These are phyloP conservation scores for Salvelinus alpinus DNA, from an alignment of 2,113 vertebrate genomes.

Conservation along the genomic window DNA sequence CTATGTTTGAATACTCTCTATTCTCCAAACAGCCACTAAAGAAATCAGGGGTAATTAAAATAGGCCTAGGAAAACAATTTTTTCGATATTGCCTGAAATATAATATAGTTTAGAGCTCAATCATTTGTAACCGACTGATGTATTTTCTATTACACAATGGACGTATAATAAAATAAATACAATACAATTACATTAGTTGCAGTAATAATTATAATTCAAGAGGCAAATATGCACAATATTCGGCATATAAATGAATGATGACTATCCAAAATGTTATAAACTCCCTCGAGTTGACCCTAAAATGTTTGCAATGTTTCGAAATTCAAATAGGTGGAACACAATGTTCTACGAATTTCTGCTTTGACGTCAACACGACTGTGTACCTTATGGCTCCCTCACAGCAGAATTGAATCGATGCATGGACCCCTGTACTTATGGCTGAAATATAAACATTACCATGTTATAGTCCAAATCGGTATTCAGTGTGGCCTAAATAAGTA, in stretches of 20 bases:
- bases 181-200: no score
- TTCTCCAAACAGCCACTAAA: neutral
- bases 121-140: no score
- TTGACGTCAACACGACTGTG: neutral
- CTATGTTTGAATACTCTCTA: neutral
- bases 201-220: no score
- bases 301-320: constrained; percentile 10
- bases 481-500: neutral
- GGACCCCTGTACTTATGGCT: constrained; percentile 11
- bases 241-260: neutral
- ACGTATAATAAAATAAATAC: no score
- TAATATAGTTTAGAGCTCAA: constrained; percentile 2
- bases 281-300: neutral
- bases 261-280: neutral
- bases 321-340: constrained; percentile 4
- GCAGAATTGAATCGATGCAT: constrained; percentile 6
- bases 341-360: neutral
- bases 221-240: no score
- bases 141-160: no score
- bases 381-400: neutral
- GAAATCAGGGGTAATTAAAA: neutral
- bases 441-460: neutral
- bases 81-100: neutral
- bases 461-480: neutral
- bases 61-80: neutral